Conservation (phyloP, 1,140 invertebrate species). For the Cardiocondyla obscurior region DNA sequence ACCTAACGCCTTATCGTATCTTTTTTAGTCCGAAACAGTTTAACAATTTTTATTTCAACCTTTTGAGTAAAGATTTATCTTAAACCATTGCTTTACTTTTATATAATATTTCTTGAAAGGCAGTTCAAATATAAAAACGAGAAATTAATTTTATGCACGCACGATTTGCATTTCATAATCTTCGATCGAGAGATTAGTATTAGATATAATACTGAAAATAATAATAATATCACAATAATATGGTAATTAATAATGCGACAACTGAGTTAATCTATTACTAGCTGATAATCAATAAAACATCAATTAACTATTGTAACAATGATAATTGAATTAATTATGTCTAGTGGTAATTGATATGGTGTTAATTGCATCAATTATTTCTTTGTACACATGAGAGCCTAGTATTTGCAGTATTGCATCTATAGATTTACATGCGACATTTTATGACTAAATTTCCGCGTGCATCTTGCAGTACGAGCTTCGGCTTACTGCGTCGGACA, state of each 20-base stretch:
- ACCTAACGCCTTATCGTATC: not conserved
- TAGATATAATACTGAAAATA: not conserved
- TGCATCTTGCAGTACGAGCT: conserved; percentile 91
- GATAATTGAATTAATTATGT: not conserved
- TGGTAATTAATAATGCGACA: not conserved
- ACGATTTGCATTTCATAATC: not conserved
- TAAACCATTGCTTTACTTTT: no score
- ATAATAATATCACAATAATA: not conserved
- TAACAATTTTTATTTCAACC: not conserved
- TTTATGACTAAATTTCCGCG: conserved; percentile 3
- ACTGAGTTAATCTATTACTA: not conserved
- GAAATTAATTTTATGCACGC: not conserved
- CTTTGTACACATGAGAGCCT: not conserved
- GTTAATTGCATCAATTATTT: not conserved
- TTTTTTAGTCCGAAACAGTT: not conserved
- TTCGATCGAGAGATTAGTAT: not conserved
- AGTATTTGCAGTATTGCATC: not conserved
- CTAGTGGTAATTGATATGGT: not conserved
- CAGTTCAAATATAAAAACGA: not conserved
- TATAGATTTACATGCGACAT: not conserved
- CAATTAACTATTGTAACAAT: not conserved
- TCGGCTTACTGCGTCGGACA: conserved; percentile 96
- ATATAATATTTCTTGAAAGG: no score
- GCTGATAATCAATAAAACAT: no score
- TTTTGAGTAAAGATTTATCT: not conserved